Conservation (phyloP, 1,140 invertebrate genomes). For the Philotrypesis tridentata region DNA sequence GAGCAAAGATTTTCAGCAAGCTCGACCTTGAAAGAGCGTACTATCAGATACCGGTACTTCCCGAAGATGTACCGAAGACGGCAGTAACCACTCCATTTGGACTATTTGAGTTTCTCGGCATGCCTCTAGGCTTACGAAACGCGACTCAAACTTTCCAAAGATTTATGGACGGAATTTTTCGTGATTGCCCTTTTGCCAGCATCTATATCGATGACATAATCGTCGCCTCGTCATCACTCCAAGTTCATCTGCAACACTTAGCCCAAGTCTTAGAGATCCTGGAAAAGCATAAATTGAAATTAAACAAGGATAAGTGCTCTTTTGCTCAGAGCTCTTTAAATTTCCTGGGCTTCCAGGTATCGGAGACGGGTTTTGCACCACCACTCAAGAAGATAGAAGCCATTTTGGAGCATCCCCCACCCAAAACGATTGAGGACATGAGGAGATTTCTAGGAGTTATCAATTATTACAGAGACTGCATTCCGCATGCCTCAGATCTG, state of each 20-base stretch:
- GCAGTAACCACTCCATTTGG: too few species aligned
- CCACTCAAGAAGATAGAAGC: not conserved
- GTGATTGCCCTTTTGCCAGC: not conserved
- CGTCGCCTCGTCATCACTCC: not conserved
- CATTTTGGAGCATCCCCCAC: too few species aligned
- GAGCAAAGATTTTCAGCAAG: not conserved
- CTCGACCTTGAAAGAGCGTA: not conserved
- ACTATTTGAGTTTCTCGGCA: not conserved
- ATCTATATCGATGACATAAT: not conserved
- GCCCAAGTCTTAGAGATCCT: not conserved
- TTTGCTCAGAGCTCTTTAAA: not conserved
- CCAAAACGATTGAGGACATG: too few species aligned
- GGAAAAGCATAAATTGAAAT: not conserved
- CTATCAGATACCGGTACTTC: not conserved
- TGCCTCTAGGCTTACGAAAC: not conserved
- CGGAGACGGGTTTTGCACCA: not conserved
- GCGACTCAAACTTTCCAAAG: too few species aligned
- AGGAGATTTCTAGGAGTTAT: too few species aligned
- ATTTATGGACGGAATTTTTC: too few species aligned
- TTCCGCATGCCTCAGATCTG: too few species aligned
- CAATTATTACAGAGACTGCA: too few species aligned
- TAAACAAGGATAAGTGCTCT: not conserved
- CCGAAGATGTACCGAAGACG: too few species aligned
- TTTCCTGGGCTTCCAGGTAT: not conserved
- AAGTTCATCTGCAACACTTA: not conserved